Evolutionary conservation across 2,888 invertebrate genomes (phyloP), one percentile per base, ranked within the genome.

Genomic region (Brenthis ino): DNA sequence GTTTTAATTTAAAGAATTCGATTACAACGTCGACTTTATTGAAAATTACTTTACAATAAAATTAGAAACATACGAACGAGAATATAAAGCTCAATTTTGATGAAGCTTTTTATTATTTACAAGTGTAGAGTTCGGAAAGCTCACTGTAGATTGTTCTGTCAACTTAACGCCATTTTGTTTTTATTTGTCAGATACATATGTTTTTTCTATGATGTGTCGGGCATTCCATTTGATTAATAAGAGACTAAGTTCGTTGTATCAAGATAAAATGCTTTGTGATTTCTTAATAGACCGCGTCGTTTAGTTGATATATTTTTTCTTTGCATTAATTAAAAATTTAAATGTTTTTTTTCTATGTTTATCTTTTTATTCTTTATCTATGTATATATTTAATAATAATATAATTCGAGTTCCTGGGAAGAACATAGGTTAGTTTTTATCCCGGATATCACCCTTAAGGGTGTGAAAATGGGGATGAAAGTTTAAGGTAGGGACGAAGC

Each of bases 151-250:
- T 71, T 75, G 75, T 75, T 76, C 80, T 81, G 84, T 85, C 91
- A 89, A 89, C 89, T 91, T 90, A 90, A 87, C 84, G 81, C 82
- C 81, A 87, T 90, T 91, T 91, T 91, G 89, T 90, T 91, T 86
- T 89, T 89, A 87, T 91, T 90, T 82, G 81, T 82, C 78, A 78
- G 81, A 80, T 85, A 87, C 87, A 87, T 83, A 79, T 85, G 83
- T 86, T 86, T 85, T 85, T 87, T 84, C 78, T 84, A 79, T 83
- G 80, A 83, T 78, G 72, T 69, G 85, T 84, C 85, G 84, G 85
- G 80, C 88, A 89, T 89, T 88, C 89, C 86, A 83, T 83, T 85
- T 88, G 88, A 89, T 89, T 88, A 86, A 85, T 85, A 83, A 72
- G 72, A 77, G 77, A 78, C 77, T 80, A 75, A 74, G 78, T 73